phyloP scores from a whole-genome alignment of 2,888 invertebrate genomes.

The Pterostichus niger region DNA sequence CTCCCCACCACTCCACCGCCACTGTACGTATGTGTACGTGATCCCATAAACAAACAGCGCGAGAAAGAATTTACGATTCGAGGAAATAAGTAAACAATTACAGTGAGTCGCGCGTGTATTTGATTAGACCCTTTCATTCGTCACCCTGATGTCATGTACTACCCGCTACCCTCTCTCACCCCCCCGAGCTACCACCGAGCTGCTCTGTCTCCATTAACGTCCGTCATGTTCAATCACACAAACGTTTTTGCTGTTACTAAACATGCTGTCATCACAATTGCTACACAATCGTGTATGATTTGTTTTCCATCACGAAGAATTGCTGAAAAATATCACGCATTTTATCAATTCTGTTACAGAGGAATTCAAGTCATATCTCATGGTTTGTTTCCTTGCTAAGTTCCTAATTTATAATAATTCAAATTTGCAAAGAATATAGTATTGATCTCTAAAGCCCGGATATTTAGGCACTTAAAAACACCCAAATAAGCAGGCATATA shows the following conservation, averaged over 20 bases:
- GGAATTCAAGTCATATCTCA: too few relatives aligned
- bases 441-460: too few relatives aligned
- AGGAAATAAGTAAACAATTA: constrained; percentile 40
- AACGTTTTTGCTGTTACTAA: background rate
- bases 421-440: too few relatives aligned
- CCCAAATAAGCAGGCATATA: too few relatives aligned
- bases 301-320: background rate
- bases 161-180: background rate
- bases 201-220: constrained; percentile 18
- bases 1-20: too few relatives aligned
- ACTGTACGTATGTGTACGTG: constrained; percentile 28
- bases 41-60: constrained; percentile 58
- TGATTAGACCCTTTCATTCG: constrained; percentile 15
- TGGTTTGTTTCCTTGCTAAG: too few relatives aligned
- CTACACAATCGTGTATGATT: constrained; percentile 2
- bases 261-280: background rate
- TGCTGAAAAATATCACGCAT: background rate
- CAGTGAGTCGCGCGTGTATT: constrained; percentile 12
- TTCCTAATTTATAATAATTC: too few relatives aligned
- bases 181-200: background rate
- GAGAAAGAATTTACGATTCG: constrained; percentile 43
- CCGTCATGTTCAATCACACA: constrained; percentile 23
- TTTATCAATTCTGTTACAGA: too few relatives aligned
- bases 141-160: background rate
- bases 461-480: too few relatives aligned